A percentile compares a stretch with the other conserved stretches of the same genome.
Evolutionary conservation across 2,113 vertebrate species (phyloP).

Genomic region (Phycodurus eques): DNA sequence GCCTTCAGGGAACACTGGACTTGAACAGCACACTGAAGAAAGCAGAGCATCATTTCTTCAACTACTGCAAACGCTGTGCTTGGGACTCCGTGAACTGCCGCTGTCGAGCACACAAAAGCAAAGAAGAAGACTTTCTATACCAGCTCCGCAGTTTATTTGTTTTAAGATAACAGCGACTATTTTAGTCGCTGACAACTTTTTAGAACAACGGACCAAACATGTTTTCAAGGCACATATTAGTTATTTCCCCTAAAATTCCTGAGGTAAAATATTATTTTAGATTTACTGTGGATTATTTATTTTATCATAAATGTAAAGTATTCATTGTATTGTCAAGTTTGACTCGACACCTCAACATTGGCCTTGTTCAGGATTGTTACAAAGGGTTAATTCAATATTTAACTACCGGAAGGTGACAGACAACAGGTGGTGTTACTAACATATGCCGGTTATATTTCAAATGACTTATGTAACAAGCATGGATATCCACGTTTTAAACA

Average conservation of each 20-base stretch:
- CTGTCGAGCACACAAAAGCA: constrained; percentile 48
- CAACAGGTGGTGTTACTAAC: constrained; percentile 35
- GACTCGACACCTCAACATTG: constrained; percentile 1
- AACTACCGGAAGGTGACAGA: constrained; percentile 11
- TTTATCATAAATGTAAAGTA: constrained; percentile 33
- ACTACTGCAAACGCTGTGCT: constrained; percentile 74
- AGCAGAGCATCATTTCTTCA: constrained; percentile 74
- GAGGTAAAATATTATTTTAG: constrained; percentile 16
- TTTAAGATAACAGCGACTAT: constrained; percentile 45
- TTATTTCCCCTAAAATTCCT: neutral
- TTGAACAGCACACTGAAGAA: constrained; percentile 72
- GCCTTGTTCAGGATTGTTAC: neutral
- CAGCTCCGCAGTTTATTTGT: constrained; percentile 73
- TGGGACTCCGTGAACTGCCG: constrained; percentile 57
- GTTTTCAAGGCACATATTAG: constrained; percentile 15
- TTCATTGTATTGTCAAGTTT: constrained; percentile 39
- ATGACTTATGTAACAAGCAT: constrained; percentile 29
- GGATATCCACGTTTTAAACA: constrained; percentile 12
- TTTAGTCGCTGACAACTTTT: neutral
- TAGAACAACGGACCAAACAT: constrained; percentile 2
- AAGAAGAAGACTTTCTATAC: constrained; percentile 66
- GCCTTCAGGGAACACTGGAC: constrained; percentile 76
- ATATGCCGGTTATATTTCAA: constrained; percentile 30
- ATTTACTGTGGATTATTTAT: neutral
- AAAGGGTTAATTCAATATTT: constrained; percentile 22